Conservation (phyloP, 2,888 invertebrate species). For the Clanis bilineata region DNA sequence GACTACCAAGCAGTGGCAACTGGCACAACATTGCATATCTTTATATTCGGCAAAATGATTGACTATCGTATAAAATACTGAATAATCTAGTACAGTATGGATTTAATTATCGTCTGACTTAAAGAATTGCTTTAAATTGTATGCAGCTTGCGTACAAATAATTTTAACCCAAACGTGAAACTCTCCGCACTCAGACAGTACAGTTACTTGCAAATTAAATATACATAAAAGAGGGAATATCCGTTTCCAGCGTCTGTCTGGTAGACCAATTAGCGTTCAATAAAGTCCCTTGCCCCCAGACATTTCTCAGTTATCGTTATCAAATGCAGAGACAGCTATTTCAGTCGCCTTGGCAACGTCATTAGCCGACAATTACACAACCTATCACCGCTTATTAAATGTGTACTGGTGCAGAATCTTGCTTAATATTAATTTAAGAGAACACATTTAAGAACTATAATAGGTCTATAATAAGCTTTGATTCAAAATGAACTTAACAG, state of each 20-base stretch:
- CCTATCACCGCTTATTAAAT: constrained; percentile 32
- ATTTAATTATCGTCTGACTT: neutral
- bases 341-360: constrained; percentile 56
- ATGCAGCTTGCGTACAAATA: neutral
- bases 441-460: neutral
- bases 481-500: constrained; percentile 17
- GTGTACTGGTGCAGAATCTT: constrained; percentile 21
- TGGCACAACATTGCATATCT: too few relatives aligned
- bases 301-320: constrained; percentile 54
- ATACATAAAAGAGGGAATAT: constrained; percentile 38
- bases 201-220: constrained; percentile 11
- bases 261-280: constrained; percentile 67
- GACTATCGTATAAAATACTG: constrained; percentile 25
- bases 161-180: neutral
- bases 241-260: constrained; percentile 55
- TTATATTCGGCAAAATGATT: constrained; percentile 34
- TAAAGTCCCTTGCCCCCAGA: constrained; percentile 64
- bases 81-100: neutral
- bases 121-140: neutral
- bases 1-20: constrained; percentile 25
- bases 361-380: constrained; percentile 61
- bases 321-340: constrained; percentile 41
- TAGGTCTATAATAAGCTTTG: too few relatives aligned
- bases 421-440: neutral
- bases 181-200: neutral